A percentile compares a stretch with the other conserved stretches of the same genome.
These are phyloP conservation scores for Drosophila eohydei DNA, from an alignment of 2,888 invertebrate genomes.

Conservation along the genomic window DNA sequence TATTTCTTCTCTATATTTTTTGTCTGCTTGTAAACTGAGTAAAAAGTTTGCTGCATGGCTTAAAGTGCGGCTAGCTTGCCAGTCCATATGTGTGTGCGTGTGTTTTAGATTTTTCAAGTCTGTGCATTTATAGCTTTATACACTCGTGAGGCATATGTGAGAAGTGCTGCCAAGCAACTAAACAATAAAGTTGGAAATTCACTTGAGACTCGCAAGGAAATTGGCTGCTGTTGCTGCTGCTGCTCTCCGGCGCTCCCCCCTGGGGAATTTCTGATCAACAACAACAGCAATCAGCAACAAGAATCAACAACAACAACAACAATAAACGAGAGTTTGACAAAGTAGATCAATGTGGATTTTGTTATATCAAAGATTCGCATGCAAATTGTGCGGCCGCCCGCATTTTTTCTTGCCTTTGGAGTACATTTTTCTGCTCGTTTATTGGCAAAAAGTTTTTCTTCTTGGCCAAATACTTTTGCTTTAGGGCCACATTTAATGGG, in stretches of 20 bases:
- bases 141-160: conserved; percentile 40
- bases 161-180: conserved; percentile 56
- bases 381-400: conserved; percentile 53
- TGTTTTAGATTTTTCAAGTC: conserved; percentile 5
- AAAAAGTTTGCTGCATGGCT: conserved; percentile 70
- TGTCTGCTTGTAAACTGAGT: conserved; percentile 41
- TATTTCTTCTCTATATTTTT: conserved; percentile 9
- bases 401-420: conserved; percentile 29
- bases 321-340: conserved; percentile 50
- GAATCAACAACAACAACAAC: conserved; percentile 16
- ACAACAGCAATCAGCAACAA: conserved; percentile 16
- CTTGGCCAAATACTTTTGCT: conserved; percentile 15
- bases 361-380: conserved; percentile 43
- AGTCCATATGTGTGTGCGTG: conserved; percentile 1
- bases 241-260: conserved; percentile 24
- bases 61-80: conserved; percentile 60
- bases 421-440: conserved; percentile 29
- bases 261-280: conserved; percentile 48
- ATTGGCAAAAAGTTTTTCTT: conserved; percentile 33
- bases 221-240: conserved; percentile 35
- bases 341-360: conserved; percentile 57
- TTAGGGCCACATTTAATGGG: conserved; percentile 33
- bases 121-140: conserved; percentile 56
- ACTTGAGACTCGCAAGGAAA: conserved; percentile 57
- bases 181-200: conserved; percentile 76